Percentiles rank a stretch among this genome's conserved stretches.
Conservation (phyloP, 2,888 invertebrate genomes). For the Gortyna flavago region DNA sequence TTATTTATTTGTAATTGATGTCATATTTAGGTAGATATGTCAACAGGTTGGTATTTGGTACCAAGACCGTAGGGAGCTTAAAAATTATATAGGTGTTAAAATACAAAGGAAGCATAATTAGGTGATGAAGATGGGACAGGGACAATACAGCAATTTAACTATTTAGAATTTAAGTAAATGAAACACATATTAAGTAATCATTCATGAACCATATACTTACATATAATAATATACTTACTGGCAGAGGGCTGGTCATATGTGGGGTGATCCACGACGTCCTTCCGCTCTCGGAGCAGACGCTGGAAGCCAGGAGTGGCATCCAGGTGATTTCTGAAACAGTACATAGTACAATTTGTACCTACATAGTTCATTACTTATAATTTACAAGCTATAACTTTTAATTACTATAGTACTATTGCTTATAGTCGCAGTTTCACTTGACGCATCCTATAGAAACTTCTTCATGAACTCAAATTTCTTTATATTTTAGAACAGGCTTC, state of each 20-base stretch:
- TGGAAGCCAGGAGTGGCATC: constrained; percentile 67
- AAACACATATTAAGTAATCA: neutral
- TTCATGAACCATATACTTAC: neutral
- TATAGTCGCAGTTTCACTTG: too few species aligned
- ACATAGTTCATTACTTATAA: neutral
- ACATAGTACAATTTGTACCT: too few species aligned
- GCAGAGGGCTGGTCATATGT: constrained; percentile 53
- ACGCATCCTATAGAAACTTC: neutral
- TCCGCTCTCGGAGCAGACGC: constrained; percentile 66
- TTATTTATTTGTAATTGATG: too few species aligned
- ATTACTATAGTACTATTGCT: neutral
- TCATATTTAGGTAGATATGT: neutral
- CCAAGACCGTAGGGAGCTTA: neutral
- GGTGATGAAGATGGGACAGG: neutral
- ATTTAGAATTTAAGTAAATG: neutral
- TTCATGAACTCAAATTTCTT: neutral
- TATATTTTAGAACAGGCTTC: neutral
- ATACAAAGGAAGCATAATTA: neutral
- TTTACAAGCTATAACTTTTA: neutral
- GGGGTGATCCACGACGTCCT: constrained; percentile 64
- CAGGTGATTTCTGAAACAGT: constrained; percentile 70
- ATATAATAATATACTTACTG: constrained; percentile 36
- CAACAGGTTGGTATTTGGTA: neutral
- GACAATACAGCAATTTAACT: neutral
- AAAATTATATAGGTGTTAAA: neutral